A percentile compares a stretch with the other conserved stretches of the same genome.
Conservation (phyloP, 2,888 invertebrate genomes). For the Elmis aenea region DNA sequence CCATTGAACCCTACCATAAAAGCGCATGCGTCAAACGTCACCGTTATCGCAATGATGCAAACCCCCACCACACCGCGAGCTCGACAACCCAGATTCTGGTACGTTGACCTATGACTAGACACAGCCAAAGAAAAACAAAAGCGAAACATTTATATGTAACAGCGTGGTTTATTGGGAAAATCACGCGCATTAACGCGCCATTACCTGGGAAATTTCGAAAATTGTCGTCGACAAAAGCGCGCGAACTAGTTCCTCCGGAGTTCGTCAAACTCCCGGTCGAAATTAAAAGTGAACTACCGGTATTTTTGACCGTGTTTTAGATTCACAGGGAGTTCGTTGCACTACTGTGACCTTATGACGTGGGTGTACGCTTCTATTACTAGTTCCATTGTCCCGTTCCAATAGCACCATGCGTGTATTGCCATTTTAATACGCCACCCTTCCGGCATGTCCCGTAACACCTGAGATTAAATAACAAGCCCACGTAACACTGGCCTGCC, state of each 20-base stretch:
- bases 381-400: slow-evolving; percentile 1
- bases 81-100: slow-evolving; percentile 33
- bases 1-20: slow-evolving; percentile 28
- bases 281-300: slow-evolving; percentile 24
- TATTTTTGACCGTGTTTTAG: slow-evolving; percentile 25
- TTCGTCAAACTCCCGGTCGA: slow-evolving; percentile 4
- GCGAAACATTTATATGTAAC: slow-evolving; percentile 20
- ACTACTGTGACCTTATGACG: slow-evolving; percentile 30
- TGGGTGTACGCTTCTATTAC: slow-evolving; percentile 21
- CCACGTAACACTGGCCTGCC: too few species aligned
- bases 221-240: slow-evolving; percentile 1
- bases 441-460: too few species aligned
- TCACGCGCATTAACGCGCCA: neutral
- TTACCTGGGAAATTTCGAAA: too few species aligned
- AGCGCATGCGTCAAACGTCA: slow-evolving; percentile 30
- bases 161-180: slow-evolving; percentile 2
- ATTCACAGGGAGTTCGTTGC: slow-evolving; percentile 27
- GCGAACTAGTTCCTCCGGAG: slow-evolving; percentile 1
- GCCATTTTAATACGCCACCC: too few species aligned
- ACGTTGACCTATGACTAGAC: slow-evolving; percentile 31
- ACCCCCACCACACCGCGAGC: slow-evolving; percentile 26
- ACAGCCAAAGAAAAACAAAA: slow-evolving; percentile 25
- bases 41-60: slow-evolving; percentile 33
- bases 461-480: too few species aligned
- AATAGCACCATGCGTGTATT: slow-evolving; percentile 7